Percentiles rank a stretch among this genome's conserved stretches.
Conservation (phyloP, 2,113 vertebrate species). For the Pedetes capensis region DNA sequence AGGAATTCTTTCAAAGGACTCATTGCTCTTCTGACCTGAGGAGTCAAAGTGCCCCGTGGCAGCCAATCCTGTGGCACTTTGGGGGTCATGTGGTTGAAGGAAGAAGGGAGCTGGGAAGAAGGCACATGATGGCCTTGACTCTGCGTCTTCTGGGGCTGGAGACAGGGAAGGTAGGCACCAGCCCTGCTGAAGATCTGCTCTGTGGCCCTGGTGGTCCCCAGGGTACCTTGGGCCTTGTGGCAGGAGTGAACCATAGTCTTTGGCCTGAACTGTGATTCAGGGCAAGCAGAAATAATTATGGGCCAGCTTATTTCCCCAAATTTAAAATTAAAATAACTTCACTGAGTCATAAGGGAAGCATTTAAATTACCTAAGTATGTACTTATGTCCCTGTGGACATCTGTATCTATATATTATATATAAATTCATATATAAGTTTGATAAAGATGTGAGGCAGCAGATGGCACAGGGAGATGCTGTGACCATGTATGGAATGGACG, state of each 20-base stretch:
- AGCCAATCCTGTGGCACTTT: neutral
- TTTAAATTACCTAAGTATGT: neutral
- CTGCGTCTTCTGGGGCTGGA: neutral
- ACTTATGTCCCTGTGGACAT: accelerated
- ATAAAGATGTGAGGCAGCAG: neutral
- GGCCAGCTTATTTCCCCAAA: neutral
- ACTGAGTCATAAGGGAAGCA: neutral
- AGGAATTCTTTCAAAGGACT: constrained; percentile 30
- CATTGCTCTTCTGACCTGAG: constrained; percentile 20
- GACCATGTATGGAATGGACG: neutral
- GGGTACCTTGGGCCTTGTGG: neutral
- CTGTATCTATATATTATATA: accelerated
- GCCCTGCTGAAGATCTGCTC: neutral
- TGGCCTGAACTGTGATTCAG: neutral
- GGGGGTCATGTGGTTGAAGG: neutral
- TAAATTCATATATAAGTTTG: neutral
- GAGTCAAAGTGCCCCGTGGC: neutral
- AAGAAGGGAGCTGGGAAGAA: neutral
- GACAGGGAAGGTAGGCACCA: neutral
- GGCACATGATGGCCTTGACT: neutral
- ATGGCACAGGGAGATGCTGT: neutral
- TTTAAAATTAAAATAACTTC: neutral
- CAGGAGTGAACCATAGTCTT: neutral
- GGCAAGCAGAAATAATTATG: neutral
- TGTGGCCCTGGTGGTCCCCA: neutral